Evolutionary conservation across 2,113 vertebrate genomes (phyloP), one percentile per base, ranked within the genome.

Genomic region (Equus quagga): DNA sequence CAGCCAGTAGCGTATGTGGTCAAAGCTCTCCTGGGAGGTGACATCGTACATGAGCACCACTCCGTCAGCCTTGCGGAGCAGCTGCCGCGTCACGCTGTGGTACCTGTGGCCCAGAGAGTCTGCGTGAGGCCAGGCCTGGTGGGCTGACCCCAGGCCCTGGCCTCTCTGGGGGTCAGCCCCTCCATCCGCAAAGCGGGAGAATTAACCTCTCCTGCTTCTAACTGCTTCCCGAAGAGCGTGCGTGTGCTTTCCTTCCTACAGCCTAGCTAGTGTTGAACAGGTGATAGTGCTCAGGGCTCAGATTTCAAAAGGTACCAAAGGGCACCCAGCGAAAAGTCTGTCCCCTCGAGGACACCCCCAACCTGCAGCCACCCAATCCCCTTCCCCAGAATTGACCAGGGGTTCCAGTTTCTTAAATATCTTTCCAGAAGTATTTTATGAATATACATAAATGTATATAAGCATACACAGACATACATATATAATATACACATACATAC

Each of bases 41-140:
- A 99, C 76, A 31, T 99, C 99, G 2, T 99, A 99, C 99, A 99
- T 99, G 97, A 99, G 97, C 84, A 99, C 98, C 51, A 99, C 98
- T 0, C 99, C 99, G 0, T 99, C 99, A 0, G 99, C 99, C 98
- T 99, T 99, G 58, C 99, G 98, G 96, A 99, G 99, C 58, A 99
- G 97, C 98, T 99, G 99, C 67, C 97, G 99, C 1, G 99, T 99
- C 97, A 99, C 18, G 96, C 99, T 99, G 98, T 96, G 99, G 99
- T 99, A 99, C 98, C 99, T 99, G 98, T 13, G 51, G 51, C 0
- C 76, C 73, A 12, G 44, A 95, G 33, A 93, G 82, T 23, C 60
- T 14, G 23, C 0, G 0, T 94, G 78, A 92, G 91, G 26, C 18
- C 54, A 3, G 4, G 6, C 41, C 60, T 2, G 49, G 58, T 6